A percentile compares a stretch with the other conserved stretches of the same genome.
Conservation (phyloP, 2,888 invertebrate species). For the Sacculina carcini region DNA sequence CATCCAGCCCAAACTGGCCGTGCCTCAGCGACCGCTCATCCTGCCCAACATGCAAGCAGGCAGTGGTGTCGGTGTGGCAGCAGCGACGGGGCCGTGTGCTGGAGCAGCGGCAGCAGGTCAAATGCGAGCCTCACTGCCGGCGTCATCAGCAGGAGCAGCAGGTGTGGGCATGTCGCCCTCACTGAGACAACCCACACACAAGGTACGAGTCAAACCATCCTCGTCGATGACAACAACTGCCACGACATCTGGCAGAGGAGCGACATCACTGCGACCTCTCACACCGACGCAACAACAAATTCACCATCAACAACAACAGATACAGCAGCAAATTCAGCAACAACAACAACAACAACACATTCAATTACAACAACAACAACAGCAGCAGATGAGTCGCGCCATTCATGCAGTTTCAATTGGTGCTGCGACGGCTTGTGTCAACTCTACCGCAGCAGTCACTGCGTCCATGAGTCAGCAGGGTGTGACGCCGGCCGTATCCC, state of each 20-base stretch:
- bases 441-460: conserved; percentile 6
- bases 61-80: no score
- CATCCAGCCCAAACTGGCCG: neutral
- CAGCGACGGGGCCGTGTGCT: no score
- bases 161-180: no score
- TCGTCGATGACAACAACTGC: no score
- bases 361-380: conserved; percentile 4
- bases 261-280: no score
- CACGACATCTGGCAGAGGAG: no score
- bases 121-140: no score
- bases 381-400: conserved; percentile 4
- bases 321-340: conserved; percentile 6
- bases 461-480: conserved; percentile 6
- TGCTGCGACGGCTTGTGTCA: no score
- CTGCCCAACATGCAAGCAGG: neutral
- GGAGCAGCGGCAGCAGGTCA: no score
- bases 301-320: conserved; percentile 7
- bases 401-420: conserved; percentile 3
- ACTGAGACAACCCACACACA: no score
- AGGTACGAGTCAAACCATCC: neutral
- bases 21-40: neutral
- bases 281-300: conserved; percentile 9
- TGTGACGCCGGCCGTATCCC: neutral
- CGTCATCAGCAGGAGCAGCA: no score
- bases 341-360: neutral